Base-by-base conservation (phyloP, 2,797 vertebrate genomes). In the Meriones psammophilus region DNA sequence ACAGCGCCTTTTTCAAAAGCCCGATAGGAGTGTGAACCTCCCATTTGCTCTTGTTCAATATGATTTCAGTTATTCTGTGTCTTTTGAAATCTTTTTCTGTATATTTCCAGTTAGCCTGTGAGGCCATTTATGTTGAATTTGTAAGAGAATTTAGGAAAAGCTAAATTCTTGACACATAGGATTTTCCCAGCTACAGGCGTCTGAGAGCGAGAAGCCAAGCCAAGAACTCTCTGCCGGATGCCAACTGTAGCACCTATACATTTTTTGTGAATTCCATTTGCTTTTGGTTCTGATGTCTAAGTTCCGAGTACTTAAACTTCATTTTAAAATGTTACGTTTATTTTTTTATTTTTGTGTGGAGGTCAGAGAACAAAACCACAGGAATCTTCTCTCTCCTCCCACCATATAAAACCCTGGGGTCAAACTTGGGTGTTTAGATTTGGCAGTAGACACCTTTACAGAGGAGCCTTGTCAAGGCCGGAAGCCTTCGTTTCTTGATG, bases 41-140 rank as follows among this genome's bases (percentile, higher is more conserved):
- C 69, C 26, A 22, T 89, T 92, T 88, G 26, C 22, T 89, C n/a
- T 64, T 89, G 46, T 79, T 92, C 12, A 90, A 1, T 69, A 36
- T 76, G 64, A 36, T 68, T 95, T 60, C 14, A 71, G 69, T 46
- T 90, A 46, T 46, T 81, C n/a, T 64, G 17, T 92, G 18, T 68
- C 28, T 58, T 66, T 84, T 74, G n/a, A 28, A 68, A 46, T 68
- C 15, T 88, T 96, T 94, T 36, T 50, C 42, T 39, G 33, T 91
- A 46, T 54, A 58, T 69, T 91, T 94, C 80, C 17, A 94, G n/a
- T 85, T 24, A 80, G 13, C 18, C 88, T 66, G 5, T 89, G n/a
- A n/a, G 36, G 28, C 24, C 22, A 79, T 83, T 89, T 87, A 1
- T 92, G 24, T 36, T 46, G 33, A 76, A 42, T 89, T 42, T 90